These are phyloP conservation scores for Carduelis carduelis DNA, from an alignment of 2,797 vertebrate species.

Conservation along the genomic window DNA sequence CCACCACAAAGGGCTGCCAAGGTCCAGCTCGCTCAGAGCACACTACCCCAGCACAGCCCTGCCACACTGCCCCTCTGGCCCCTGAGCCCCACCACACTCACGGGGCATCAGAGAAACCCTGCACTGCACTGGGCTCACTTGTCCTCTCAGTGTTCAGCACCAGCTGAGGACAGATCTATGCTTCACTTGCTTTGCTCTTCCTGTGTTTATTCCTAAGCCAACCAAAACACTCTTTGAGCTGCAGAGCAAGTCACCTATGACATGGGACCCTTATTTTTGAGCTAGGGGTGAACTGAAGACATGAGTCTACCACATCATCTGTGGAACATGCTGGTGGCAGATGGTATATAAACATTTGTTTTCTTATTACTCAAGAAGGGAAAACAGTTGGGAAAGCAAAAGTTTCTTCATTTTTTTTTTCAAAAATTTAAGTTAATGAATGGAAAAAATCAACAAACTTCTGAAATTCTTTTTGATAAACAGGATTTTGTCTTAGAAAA, in stretches of 20 bases:
- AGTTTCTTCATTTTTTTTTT: not conserved
- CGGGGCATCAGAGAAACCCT: not conserved
- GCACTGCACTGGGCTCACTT: not conserved
- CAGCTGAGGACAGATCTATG: not conserved
- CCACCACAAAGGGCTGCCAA: not conserved
- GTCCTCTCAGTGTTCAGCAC: not conserved
- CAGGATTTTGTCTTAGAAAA: constrained; percentile 17
- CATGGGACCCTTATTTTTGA: constrained; percentile 2
- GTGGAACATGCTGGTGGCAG: constrained; percentile 45
- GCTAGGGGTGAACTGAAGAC: not conserved
- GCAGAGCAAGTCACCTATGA: not conserved
- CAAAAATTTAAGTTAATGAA: constrained; percentile 57
- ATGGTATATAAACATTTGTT: constrained; percentile 47
- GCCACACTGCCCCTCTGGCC: not conserved
- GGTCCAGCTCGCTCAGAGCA: not conserved
- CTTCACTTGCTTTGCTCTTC: not conserved
- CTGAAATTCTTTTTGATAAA: constrained; percentile 63
- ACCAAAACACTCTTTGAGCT: not conserved
- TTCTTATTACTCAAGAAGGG: constrained; percentile 47
- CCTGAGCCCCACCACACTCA: not conserved
- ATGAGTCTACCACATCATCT: constrained; percentile 27
- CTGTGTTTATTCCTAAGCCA: not conserved
- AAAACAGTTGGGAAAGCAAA: constrained; percentile 56
- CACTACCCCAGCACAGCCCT: not conserved
- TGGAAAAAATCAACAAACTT: constrained; percentile 58